phyloP scores from a whole-genome alignment of 2,888 invertebrate genomes.

The Rhogogaster chlorosoma region DNA sequence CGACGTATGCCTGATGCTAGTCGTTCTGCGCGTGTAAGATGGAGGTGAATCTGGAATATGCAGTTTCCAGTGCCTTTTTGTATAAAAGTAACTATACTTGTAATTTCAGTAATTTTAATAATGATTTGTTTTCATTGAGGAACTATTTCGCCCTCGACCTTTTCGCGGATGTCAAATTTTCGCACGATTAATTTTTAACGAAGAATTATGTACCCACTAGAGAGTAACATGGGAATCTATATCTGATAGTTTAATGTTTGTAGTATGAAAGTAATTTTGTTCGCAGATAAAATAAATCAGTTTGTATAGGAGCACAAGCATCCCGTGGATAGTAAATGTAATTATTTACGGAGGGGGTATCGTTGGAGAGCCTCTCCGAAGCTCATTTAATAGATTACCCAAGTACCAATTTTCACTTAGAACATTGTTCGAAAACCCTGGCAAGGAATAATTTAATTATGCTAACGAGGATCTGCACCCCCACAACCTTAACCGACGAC shows the following conservation, averaged over 20 bases:
- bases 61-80: not conserved
- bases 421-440: conserved; percentile 22
- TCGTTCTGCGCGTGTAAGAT: not conserved
- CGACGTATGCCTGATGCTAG: not conserved
- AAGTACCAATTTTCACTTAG: conserved; percentile 12
- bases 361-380: conserved; percentile 15
- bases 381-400: conserved; percentile 20
- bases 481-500: not conserved
- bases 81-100: not conserved
- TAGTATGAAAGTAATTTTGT: not conserved
- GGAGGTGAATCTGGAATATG: not conserved
- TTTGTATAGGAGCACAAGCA: not conserved
- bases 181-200: not conserved
- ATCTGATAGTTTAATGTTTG: not conserved
- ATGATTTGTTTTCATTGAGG: not conserved
- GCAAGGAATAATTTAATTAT: conserved; percentile 25
- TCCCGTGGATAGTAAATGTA: not conserved
- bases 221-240: not conserved
- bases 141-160: not conserved
- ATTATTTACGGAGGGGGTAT: not conserved
- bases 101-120: not conserved
- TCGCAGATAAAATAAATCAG: not conserved
- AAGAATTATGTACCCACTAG: not conserved
- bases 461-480: conserved; percentile 21
- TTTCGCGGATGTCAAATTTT: not conserved